Evolutionary conservation across 2,797 vertebrate species (phyloP), one percentile per base, ranked within the genome.

Genomic region (Phataginus tricuspis): DNA sequence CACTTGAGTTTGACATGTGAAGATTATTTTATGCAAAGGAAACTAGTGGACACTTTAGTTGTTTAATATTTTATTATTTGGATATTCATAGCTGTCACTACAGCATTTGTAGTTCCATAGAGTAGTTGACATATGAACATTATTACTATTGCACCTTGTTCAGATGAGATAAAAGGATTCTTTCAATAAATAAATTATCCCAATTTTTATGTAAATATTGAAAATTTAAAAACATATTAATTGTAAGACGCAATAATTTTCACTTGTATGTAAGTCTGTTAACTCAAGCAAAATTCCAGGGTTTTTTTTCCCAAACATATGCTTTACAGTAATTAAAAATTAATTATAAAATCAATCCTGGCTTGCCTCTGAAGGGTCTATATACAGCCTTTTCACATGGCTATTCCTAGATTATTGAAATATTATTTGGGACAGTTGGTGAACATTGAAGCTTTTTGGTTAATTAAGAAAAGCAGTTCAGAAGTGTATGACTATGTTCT

Each of bases 51-150:
- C 64, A 29, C 1, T 83, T 39, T 27, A n/a, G 49, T 74, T 87
- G 2, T 86, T 94, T 45, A 74, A 27, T 59, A 92, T 39, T 90
- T 93, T 87, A 85, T 69, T 74, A 29, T 75, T 31, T 92, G 7
- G 23, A 13, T 64, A 64, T 72, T 78, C 12, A 55, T 66, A 87
- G 16, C 82, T 74, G 18, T 31, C 16, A 42, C 2, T 37, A 21
- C 1, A 39, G 2, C 0, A n/a, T 39, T 92, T 69, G 14, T 49
- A 9, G 21, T 74, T 89, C 42, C 13, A 55, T 0, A 49, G 25
- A 68, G 1, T 14, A 86, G 11, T 2, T 53, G 45, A 78, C 7
- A 31, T 27, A 57, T 42, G 51, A 92, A 68, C 8, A 72, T 23
- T 55, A 63, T 66, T 78, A 34, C 6, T 85, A 8, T 34, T 2